Evolutionary conservation across 2,797 vertebrate genomes (phyloP), one percentile per base, ranked within the genome.

Genomic region (Dicrostonyx torquatus): DNA sequence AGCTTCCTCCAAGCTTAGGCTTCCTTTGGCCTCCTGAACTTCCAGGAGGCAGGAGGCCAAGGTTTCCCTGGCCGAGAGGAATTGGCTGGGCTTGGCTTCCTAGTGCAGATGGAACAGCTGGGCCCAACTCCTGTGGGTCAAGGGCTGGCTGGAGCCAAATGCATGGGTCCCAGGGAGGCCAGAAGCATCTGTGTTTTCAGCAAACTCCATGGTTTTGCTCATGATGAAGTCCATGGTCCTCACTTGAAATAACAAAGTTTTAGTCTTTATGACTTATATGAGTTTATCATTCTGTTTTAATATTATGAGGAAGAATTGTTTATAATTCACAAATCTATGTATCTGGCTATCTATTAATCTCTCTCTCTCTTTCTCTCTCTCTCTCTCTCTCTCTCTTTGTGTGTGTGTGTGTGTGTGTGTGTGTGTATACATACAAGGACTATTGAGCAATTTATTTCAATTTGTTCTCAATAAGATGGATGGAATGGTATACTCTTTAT

Each of bases 11-110:
- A 60, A 89, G 77, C 84, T 68, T 14, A 7, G 29, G 17, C 86
- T 90, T 88, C 50, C 75, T 93, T 45, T 95, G 64, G 60, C 66
- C 83, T 89, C 91, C 90, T 89, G 91, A 94, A 95, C 89, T 96
- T 95, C 72, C 53, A 79, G 72, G n/a, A 89, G 91, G 84, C 86
- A 89, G 31, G 24, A 75, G 66, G 77, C 87, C 92, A 94, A 93
- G 62, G n/a, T 77, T 94, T 94, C 55, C 53, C n/a, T 92, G 93
- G 91, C 70, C 14, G 89, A 83, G n/a, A 94, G 78, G 45, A 92
- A 66, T 90, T 88, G 82, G 40, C 75, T 76, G 53, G 66, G 43
- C 91, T 96, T 96, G 82, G 87, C 40, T 93, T 84, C 34, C 58
- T 87, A 48, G 53, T 43, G 4, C 45, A 91, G 91, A 94, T 68